Evolutionary conservation across 2,888 invertebrate genomes (phyloP), one percentile per base, ranked within the genome.

Genomic region (Lasioglossum figueresi): DNA sequence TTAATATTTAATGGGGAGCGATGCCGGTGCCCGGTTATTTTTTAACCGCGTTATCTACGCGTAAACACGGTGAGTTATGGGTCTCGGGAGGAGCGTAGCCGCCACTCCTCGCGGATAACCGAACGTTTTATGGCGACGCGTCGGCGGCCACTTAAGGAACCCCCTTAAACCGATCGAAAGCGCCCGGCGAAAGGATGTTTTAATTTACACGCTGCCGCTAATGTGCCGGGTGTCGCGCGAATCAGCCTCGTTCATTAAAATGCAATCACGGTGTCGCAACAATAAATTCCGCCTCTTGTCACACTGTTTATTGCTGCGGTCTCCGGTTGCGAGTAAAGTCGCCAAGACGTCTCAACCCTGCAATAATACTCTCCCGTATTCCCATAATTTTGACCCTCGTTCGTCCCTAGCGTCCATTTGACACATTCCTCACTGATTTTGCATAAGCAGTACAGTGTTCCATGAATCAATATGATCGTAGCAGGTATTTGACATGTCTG

Each of bases 1-100:
- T 91, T 91, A 91, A 91, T 91, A 91, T 91, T 87, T 89, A 89
- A 91, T 84, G 86, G 70, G 40, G 56, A 77, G 71, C 76, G 45
- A 81, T 71, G 31, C 73, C 82, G 40, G 66, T 16, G 37, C 72
- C 37, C 48, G 79, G 59, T 81, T 83, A 80, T 77, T 89, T 73
- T 89, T 88, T 80, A 76, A 71, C 71, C 70, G 73, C 56, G 83
- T 88, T 89, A 89, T 88, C 84, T 86, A 87, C 85, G 83, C 76
- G 89, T 85, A 91, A 91, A 91, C 88, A 86, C 74, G 59, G 70
- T 86, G 80, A 88, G 83, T 82, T 88, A 87, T 84, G 83, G 85
- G 66, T 63, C 80, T 71, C 80, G 40, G 5, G 80, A 74, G 76
- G 80, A 70, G 63, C 77, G 78, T 27, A 59, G 52, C 40, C 72